Evolutionary conservation across 2,797 vertebrate genomes (phyloP).

Genomic region (Sebastes diploproa): DNA sequence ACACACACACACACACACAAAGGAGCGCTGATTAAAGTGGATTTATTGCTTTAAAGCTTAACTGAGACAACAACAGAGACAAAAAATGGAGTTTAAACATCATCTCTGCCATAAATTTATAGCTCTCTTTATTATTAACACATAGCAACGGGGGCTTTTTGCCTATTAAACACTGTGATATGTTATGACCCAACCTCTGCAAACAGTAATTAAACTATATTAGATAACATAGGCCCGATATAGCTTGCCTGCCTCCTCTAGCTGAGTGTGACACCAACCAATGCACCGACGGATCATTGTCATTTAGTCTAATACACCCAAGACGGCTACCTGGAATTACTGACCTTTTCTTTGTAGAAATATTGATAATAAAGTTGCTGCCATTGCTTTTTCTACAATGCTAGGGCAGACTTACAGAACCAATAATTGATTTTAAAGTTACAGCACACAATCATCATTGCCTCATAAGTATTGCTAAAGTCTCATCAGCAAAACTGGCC

Average conservation of each 20-base stretch:
- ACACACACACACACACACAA: neutral
- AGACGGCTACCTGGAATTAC: slow-evolving; percentile 3
- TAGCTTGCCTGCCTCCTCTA: slow-evolving; percentile 36
- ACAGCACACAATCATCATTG: neutral
- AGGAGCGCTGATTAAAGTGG: neutral
- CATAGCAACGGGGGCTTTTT: neutral
- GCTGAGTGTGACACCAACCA: slow-evolving; percentile 29
- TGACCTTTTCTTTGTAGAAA: neutral
- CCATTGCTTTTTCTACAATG: neutral
- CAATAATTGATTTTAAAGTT: slow-evolving; percentile 13
- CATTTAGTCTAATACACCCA: slow-evolving; percentile 21
- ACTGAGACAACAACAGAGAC: neutral
- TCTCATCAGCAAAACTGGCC: slow-evolving; percentile 11
- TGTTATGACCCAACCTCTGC: slow-evolving; percentile 49
- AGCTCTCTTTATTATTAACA: neutral
- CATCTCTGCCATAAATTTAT: neutral
- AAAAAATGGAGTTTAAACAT: neutral
- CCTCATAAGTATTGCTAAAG: slow-evolving; percentile 7
- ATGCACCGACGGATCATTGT: neutral
- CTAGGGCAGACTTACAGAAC: slow-evolving; percentile 17
- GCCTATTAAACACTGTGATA: slow-evolving; percentile 19
- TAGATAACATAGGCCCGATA: slow-evolving; percentile 59
- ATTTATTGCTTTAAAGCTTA: neutral
- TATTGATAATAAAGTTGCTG: neutral
- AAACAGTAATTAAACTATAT: slow-evolving; percentile 64